phyloP scores from a whole-genome alignment of 1,140 invertebrate genomes.

The Dendrolimus kikuchii region DNA sequence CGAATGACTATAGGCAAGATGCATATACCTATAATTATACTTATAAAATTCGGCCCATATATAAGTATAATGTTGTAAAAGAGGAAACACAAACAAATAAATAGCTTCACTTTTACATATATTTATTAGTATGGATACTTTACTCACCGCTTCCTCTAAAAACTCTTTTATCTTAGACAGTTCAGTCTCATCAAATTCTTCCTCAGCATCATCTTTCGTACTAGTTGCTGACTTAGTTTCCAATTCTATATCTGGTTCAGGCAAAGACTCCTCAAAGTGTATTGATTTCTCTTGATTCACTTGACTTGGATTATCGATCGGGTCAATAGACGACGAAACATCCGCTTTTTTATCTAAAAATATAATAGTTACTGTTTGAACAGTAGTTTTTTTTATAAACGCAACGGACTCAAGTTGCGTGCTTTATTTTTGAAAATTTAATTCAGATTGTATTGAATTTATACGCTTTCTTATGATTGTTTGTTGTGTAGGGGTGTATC shows the following conservation, averaged over 20 bases:
- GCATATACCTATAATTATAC: too few species aligned
- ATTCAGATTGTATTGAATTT: too few species aligned
- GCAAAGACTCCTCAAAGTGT: slow-evolving; percentile 28
- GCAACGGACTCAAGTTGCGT: too few species aligned
- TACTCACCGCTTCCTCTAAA: slow-evolving; percentile 53
- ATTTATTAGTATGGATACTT: background rate
- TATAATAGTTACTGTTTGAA: background rate
- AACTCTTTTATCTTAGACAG: slow-evolving; percentile 54
- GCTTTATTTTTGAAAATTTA: too few species aligned
- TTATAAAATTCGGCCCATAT: too few species aligned
- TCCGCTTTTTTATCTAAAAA: slow-evolving; percentile 53
- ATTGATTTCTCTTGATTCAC: slow-evolving; percentile 25
- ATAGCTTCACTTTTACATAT: too few species aligned
- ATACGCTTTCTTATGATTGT: too few species aligned
- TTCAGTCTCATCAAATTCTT: slow-evolving; percentile 53
- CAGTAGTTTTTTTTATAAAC: too few species aligned
- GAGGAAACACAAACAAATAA: too few species aligned
- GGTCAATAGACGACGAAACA: slow-evolving; percentile 36
- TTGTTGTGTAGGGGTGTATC: too few species aligned
- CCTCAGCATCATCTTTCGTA: slow-evolving; percentile 44
- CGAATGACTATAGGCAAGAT: too few species aligned
- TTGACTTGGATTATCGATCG: slow-evolving; percentile 14
- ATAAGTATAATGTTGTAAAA: too few species aligned
- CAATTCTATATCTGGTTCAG: slow-evolving; percentile 31
- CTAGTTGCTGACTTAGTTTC: slow-evolving; percentile 32